Evolutionary conservation across 2,797 vertebrate species (phyloP).

Genomic region (Telmatherina bonti): DNA sequence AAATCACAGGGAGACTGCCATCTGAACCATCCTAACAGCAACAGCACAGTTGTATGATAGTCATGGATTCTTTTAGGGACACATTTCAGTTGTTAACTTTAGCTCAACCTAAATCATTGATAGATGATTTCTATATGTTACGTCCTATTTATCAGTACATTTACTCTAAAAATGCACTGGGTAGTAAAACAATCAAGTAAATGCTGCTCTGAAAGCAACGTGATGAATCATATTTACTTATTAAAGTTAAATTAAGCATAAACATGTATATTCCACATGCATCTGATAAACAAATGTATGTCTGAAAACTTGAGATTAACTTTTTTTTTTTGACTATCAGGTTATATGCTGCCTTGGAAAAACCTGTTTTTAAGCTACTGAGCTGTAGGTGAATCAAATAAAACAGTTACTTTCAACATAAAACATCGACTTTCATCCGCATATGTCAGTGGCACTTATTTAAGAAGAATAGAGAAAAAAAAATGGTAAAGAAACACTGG

Average conservation of each 20-base stretch:
- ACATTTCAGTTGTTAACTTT: conserved; percentile 8
- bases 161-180: not conserved
- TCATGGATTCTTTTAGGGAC: not conserved
- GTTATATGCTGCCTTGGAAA: not conserved
- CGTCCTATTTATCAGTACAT: conserved; percentile 4
- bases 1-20: conserved; percentile 10
- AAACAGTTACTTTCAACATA: not conserved
- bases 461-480: not conserved
- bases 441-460: not conserved
- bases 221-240: not conserved
- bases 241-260: not conserved
- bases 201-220: not conserved
- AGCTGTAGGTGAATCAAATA: not conserved
- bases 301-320: not conserved
- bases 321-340: not conserved
- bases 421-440: not conserved
- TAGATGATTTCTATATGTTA: not conserved
- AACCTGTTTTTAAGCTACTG: not conserved
- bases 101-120: not conserved
- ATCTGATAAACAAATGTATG: not conserved
- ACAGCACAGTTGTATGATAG: not conserved
- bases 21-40: conserved; percentile 39
- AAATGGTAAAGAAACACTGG: not conserved
- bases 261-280: not conserved
- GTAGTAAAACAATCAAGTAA: conserved; percentile 10